These are phyloP conservation scores for Falco novaeseelandiae DNA, from an alignment of 2,797 vertebrate species.

Conservation along the genomic window DNA sequence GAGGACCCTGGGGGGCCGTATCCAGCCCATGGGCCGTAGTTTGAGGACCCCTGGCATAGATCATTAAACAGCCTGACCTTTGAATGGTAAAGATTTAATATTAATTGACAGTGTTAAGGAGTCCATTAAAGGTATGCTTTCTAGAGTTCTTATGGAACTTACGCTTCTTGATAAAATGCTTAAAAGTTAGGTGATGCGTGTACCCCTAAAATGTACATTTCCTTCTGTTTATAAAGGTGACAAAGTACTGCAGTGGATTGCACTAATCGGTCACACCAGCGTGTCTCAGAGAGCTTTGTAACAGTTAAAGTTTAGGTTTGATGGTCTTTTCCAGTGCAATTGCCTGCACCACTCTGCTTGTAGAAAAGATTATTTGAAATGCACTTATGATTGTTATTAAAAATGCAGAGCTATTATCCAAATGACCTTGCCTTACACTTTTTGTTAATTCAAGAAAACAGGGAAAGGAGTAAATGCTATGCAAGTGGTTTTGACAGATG, in stretches of 20 bases:
- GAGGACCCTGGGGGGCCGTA: too few relatives aligned
- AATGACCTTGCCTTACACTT: background rate
- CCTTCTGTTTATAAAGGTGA: background rate
- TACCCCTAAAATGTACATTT: background rate
- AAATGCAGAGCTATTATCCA: slow-evolving; percentile 1
- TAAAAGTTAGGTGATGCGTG: background rate
- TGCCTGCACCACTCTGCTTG: background rate
- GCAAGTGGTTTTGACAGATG: background rate
- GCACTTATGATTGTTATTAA: slow-evolving; percentile 1
- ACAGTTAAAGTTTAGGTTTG: slow-evolving; percentile 17
- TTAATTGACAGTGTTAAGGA: background rate
- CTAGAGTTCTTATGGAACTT: background rate
- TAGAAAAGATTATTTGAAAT: background rate
- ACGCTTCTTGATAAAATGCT: background rate
- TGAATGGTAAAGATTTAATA: background rate
- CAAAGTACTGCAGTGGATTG: background rate
- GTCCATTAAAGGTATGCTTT: background rate
- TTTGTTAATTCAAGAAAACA: slow-evolving; percentile 25
- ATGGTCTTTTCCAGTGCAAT: background rate
- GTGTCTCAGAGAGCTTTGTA: background rate
- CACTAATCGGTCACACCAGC: background rate
- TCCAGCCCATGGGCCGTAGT: too few relatives aligned
- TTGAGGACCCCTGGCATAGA: too few relatives aligned
- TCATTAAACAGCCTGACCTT: background rate
- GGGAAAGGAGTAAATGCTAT: background rate